Conservation (phyloP, 2,888 invertebrate species). For the Amphimallon solstitiale region DNA sequence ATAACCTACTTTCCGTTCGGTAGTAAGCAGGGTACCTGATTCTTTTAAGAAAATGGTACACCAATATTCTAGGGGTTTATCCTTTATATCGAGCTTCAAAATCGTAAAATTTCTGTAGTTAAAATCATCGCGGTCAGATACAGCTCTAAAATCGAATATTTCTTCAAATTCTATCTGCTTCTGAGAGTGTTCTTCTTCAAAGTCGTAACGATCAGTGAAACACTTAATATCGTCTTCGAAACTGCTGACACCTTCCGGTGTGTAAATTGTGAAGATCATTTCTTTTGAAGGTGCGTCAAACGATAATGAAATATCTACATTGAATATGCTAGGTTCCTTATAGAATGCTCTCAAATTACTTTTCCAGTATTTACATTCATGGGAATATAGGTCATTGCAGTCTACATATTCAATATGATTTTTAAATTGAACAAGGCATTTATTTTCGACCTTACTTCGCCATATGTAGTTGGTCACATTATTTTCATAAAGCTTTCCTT, state of each 20-base stretch:
- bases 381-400: conserved; percentile 37
- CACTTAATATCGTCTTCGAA: conserved; percentile 67
- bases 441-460: conserved; percentile 44
- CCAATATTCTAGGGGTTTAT: conserved; percentile 72
- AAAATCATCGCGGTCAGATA: not conserved
- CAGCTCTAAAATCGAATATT: conserved; percentile 42
- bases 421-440: conserved; percentile 42
- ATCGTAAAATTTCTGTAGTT: conserved; percentile 52
- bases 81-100: conserved; percentile 66
- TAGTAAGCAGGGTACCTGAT: conserved; percentile 65
- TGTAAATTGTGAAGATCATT: conserved; percentile 66
- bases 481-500: conserved; percentile 44
- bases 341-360: conserved; percentile 7
- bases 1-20: conserved; percentile 66
- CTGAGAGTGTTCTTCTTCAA: conserved; percentile 60
- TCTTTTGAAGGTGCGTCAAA: conserved; percentile 42
- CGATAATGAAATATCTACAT: conserved; percentile 11
- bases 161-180: conserved; percentile 64
- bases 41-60: conserved; percentile 69
- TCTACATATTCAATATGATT: not conserved
- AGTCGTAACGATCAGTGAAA: conserved; percentile 64
- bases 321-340: not conserved
- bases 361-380: conserved; percentile 40
- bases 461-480: conserved; percentile 45
- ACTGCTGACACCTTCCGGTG: conserved; percentile 61